Base-by-base conservation (phyloP, 2,113 vertebrate genomes). In the Lepus europaeus region DNA sequence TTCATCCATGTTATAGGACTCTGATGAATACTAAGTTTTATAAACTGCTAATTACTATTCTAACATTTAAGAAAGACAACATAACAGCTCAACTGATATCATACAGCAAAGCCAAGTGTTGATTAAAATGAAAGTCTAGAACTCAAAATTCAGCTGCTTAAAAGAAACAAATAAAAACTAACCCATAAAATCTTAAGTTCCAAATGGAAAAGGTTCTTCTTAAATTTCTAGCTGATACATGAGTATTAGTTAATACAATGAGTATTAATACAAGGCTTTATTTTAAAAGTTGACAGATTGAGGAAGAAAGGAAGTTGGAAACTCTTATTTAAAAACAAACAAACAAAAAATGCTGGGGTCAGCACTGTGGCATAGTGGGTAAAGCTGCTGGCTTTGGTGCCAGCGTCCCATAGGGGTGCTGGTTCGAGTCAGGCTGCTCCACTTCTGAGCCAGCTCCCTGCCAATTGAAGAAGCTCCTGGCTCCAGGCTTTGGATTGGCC, bases 71-170 rank as follows among this genome's bases (percentile, higher is more conserved):
- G 64, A 88, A 49, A 68, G 45, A n/a, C 9, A 76, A 45, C 3
- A 13, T 29, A n/a, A 82, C 4, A 78, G 17, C 12, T 74, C n/a
- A 76, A 74, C 4, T 61, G 1, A 6, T 83, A 79, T 7, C 82
- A 5, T 33, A 72, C 0, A 90, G 25, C 49, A 2, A 90, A 9
- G 22, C 56, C 51, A 63, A 63, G 0, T 91, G 33, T 6, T 92
- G 20, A 86, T 69, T 36, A 93, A 70, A 84, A 53, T 0, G 20
- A 39, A 93, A 95, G 76, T 29, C 49, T 10, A 39, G 89, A 74
- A 81, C 25, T 83, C 53, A 81, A 81, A 87, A 95, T 56, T 92
- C 45, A 56, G 6, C 16, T 92, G 45, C 13, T 86, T 27, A 45
- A 59, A 88, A 84, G 12, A 6, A 59, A 59, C 56, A 45, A 49